phyloP scores from a whole-genome alignment of 1,140 invertebrate species.

The Bicyclus anynana region DNA sequence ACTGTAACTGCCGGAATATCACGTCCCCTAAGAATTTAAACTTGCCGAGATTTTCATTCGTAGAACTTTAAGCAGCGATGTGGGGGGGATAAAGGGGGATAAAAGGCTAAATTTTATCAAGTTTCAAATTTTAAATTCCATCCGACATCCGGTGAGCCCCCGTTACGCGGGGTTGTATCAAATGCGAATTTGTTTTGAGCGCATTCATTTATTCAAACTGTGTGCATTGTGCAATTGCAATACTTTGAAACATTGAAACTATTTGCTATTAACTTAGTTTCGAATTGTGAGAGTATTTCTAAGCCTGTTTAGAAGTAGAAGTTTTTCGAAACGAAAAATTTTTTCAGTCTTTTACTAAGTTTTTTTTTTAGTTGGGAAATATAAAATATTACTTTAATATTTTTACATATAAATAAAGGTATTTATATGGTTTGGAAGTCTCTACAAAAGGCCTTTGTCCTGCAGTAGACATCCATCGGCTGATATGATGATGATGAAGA shows the following conservation, averaged over 20 bases:
- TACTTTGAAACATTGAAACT: not conserved
- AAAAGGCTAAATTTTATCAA: slow-evolving; percentile 34
- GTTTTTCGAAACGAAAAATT: too few relatives aligned
- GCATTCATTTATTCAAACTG: not conserved
- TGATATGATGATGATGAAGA: too few relatives aligned
- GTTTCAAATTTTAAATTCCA: slow-evolving; percentile 25
- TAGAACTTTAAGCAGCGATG: slow-evolving; percentile 32
- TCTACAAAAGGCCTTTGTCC: too few relatives aligned
- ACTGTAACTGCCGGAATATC: slow-evolving; percentile 28
- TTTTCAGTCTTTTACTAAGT: too few relatives aligned
- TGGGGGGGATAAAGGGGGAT: slow-evolving; percentile 26
- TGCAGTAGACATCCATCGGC: too few relatives aligned
- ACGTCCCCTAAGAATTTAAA: slow-evolving; percentile 32
- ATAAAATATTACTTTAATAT: too few relatives aligned
- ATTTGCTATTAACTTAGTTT: too few relatives aligned
- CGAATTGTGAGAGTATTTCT: too few relatives aligned
- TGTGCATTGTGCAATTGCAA: not conserved
- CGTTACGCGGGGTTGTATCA: not conserved
- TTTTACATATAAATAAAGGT: too few relatives aligned
- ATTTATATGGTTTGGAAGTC: too few relatives aligned
- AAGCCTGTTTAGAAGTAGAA: too few relatives aligned
- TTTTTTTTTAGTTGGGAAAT: too few relatives aligned
- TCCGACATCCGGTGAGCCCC: not conserved
- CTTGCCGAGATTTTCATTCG: slow-evolving; percentile 30
- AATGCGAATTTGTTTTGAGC: slow-evolving; percentile 9